phyloP scores from a whole-genome alignment of 1,140 invertebrate genomes.

The Drosophila varians region DNA sequence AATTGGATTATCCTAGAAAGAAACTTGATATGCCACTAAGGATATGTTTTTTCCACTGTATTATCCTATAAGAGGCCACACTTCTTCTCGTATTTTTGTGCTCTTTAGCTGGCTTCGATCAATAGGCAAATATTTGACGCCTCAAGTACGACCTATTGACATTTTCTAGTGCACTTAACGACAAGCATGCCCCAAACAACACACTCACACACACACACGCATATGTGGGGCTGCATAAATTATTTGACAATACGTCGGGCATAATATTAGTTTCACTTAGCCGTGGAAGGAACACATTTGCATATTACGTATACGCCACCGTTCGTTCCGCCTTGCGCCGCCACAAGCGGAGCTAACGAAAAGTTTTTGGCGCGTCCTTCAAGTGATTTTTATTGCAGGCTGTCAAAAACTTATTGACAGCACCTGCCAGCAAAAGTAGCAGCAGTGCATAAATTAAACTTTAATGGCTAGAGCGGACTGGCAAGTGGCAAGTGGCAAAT shows the following conservation, averaged over 20 bases:
- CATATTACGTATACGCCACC: slow-evolving; percentile 69
- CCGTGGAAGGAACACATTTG: slow-evolving; percentile 49
- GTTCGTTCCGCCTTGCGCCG: slow-evolving; percentile 28
- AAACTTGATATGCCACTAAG: background rate
- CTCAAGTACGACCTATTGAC: slow-evolving; percentile 66
- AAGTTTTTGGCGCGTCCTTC: slow-evolving; percentile 54
- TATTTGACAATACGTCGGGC: slow-evolving; percentile 71
- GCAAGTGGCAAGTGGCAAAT: background rate
- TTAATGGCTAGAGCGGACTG: slow-evolving; percentile 31
- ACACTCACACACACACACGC: slow-evolving; percentile 13
- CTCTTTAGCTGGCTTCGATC: slow-evolving; percentile 44
- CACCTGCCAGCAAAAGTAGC: slow-evolving; percentile 52
- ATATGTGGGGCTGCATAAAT: slow-evolving; percentile 64
- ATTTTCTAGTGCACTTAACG: slow-evolving; percentile 71
- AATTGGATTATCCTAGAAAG: too few species aligned
- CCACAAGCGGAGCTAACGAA: slow-evolving; percentile 25
- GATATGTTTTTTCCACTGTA: background rate
- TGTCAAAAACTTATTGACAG: slow-evolving; percentile 64
- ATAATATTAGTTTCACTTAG: slow-evolving; percentile 76
- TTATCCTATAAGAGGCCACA: background rate
- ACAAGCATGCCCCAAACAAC: slow-evolving; percentile 47
- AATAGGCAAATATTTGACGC: slow-evolving; percentile 73
- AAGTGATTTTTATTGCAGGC: slow-evolving; percentile 56
- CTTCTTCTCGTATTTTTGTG: slow-evolving; percentile 22
- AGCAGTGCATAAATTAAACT: slow-evolving; percentile 53